Conservation (phyloP, 2,888 invertebrate species). For the Drosophila sordidula region DNA sequence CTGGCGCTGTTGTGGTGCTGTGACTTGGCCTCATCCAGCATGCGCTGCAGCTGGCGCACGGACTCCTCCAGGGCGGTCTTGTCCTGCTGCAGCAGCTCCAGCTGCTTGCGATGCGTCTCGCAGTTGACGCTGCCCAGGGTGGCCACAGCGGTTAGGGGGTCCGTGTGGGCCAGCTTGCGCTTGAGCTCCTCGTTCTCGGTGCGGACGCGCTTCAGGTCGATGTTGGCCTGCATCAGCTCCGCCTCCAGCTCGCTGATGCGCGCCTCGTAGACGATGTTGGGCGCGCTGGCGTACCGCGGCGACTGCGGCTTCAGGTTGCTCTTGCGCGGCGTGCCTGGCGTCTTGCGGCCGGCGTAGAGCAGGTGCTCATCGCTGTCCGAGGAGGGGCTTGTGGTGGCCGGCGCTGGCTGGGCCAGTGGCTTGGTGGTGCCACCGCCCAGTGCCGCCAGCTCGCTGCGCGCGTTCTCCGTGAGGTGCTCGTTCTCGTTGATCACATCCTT, state of each 20-base stretch:
- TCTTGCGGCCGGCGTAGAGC: conserved; percentile 51
- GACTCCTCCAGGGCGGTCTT: conserved; percentile 89
- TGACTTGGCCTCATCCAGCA: conserved; percentile 88
- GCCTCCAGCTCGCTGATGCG: conserved; percentile 94
- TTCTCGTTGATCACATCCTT: conserved; percentile 95
- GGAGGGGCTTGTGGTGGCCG: conserved; percentile 85
- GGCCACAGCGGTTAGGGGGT: conserved; percentile 55
- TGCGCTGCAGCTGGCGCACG: conserved; percentile 88
- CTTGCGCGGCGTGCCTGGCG: conserved; percentile 65
- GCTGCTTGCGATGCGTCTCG: conserved; percentile 89
- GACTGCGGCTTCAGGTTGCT: conserved; percentile 63
- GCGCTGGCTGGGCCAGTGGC: conserved; percentile 8
- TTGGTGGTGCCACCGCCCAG: conserved; percentile 81
- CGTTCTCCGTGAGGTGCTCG: conserved; percentile 91
- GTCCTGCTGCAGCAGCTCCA: conserved; percentile 90
- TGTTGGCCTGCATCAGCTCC: conserved; percentile 91
- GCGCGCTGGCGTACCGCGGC: conserved; percentile 88
- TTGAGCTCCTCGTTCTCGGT: conserved; percentile 87
- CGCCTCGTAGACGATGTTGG: conserved; percentile 93
- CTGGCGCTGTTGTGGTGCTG: conserved; percentile 67
- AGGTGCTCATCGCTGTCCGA: conserved; percentile 86
- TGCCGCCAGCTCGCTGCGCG: conserved; percentile 89
- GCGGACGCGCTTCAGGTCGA: conserved; percentile 90
- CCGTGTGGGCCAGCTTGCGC: conserved; percentile 82
- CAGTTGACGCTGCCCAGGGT: conserved; percentile 83